phyloP scores from a whole-genome alignment of 2,888 invertebrate species.

The Calameuta idolon region DNA sequence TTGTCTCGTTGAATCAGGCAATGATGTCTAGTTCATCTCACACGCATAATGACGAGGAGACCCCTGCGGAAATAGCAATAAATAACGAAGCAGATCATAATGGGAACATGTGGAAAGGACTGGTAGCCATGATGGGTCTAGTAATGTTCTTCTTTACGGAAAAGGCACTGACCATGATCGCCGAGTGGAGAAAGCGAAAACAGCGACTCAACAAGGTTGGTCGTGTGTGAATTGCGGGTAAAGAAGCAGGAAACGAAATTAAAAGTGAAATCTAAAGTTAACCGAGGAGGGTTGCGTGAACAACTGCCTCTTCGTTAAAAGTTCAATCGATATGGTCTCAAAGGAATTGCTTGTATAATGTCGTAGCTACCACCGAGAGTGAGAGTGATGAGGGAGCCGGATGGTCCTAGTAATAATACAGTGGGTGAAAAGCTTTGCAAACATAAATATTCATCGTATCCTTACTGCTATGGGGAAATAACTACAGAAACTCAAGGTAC shows the following conservation, averaged over 20 bases:
- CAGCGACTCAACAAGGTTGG: conserved; percentile 77
- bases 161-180: conserved; percentile 81
- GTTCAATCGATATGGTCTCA: too few relatives aligned
- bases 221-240: background rate
- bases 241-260: background rate
- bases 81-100: conserved; percentile 69
- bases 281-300: too few relatives aligned
- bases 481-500: conserved; percentile 77
- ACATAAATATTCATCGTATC: conserved; percentile 90
- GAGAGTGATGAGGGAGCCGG: conserved; percentile 79
- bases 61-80: conserved; percentile 21
- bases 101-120: conserved; percentile 86
- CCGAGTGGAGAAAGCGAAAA: conserved; percentile 83
- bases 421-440: conserved; percentile 80
- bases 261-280: too few relatives aligned
- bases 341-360: too few relatives aligned
- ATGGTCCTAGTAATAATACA: conserved; percentile 69
- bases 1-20: conserved; percentile 52
- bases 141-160: conserved; percentile 92
- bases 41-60: conserved; percentile 53
- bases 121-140: conserved; percentile 85
- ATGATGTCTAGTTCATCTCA: conserved; percentile 64
- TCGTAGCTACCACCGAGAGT: conserved; percentile 75
- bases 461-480: conserved; percentile 89
- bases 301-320: too few relatives aligned